Evolutionary conservation across 2,888 invertebrate species (phyloP).

Genomic region (Ectemnius lituratus): DNA sequence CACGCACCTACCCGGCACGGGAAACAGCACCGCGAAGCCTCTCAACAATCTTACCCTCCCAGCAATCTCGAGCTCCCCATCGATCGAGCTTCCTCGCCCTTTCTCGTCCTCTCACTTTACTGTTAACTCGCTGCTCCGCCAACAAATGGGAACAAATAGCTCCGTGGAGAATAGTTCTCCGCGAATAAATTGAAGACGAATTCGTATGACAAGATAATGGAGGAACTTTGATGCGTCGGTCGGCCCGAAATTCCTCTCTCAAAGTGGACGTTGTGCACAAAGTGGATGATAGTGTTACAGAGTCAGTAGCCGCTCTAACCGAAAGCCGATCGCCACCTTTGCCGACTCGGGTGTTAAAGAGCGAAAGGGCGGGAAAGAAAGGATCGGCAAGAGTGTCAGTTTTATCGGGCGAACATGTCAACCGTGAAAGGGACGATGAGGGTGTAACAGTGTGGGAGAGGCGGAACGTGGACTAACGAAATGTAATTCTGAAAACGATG

Average conservation of each 20-base stretch:
- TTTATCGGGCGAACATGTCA: no score
- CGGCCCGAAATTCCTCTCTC: neutral
- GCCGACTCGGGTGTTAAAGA: conserved; percentile 4
- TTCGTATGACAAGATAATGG: no score
- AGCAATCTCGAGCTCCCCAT: conserved; percentile 44
- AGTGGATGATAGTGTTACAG: conserved; percentile 1
- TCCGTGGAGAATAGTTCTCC: neutral
- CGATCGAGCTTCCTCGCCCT: conserved; percentile 32
- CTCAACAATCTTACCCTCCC: conserved; percentile 46
- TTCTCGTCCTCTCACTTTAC: no score
- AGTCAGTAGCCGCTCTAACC: neutral
- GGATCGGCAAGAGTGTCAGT: conserved; percentile 1
- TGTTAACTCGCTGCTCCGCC: no score
- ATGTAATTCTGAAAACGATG: conserved; percentile 53
- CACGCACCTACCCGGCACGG: conserved; percentile 23
- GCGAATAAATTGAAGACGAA: conserved; percentile 2
- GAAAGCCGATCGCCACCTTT: no score
- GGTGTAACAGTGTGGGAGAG: conserved; percentile 15
- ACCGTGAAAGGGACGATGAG: neutral
- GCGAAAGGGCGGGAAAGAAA: conserved; percentile 1
- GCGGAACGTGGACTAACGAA: conserved; percentile 46
- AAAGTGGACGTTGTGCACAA: neutral
- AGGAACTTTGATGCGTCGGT: neutral
- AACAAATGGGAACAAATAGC: no score
- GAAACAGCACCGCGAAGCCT: conserved; percentile 44